A percentile compares a stretch with the other conserved stretches of the same genome.
These are phyloP conservation scores for Acipenser ruthenus DNA, from an alignment of 2,797 vertebrate species.

Conservation along the genomic window DNA sequence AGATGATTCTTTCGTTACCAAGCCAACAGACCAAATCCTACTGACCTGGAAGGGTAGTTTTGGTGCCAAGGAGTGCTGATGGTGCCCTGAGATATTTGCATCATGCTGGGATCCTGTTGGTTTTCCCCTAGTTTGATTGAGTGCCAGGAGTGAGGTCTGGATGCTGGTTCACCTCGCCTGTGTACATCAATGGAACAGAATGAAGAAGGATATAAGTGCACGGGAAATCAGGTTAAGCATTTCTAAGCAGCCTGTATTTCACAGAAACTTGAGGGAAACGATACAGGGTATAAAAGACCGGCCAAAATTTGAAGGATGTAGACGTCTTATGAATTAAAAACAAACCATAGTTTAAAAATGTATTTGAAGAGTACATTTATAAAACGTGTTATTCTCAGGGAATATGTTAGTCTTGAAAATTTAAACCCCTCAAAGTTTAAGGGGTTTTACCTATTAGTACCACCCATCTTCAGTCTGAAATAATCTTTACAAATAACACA, in stretches of 20 bases:
- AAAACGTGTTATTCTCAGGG: too few species aligned
- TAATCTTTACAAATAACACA: too few species aligned
- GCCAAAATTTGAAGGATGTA: too few species aligned
- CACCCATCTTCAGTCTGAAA: too few species aligned
- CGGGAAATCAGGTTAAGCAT: conserved; percentile 1
- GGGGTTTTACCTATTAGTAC: too few species aligned
- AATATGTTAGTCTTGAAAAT: too few species aligned
- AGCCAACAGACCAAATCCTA: not conserved
- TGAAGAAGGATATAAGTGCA: not conserved
- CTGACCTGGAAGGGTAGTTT: conserved; percentile 82
- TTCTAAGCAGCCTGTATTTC: not conserved
- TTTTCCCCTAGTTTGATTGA: conserved; percentile 67
- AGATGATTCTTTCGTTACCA: conserved; percentile 7
- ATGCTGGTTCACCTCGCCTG: conserved; percentile 68
- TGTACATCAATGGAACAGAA: conserved; percentile 9
- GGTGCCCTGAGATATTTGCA: conserved; percentile 75
- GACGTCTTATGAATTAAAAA: too few species aligned
- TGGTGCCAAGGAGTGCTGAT: conserved; percentile 78
- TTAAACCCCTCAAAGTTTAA: too few species aligned
- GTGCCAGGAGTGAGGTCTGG: conserved; percentile 90
- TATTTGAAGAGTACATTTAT: too few species aligned
- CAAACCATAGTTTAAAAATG: too few species aligned
- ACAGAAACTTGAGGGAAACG: too few species aligned
- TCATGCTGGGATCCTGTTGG: conserved; percentile 72
- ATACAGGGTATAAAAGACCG: too few species aligned